These are phyloP conservation scores for Paracanthobrama guichenoti DNA, from an alignment of 2,113 vertebrate species.

Conservation along the genomic window DNA sequence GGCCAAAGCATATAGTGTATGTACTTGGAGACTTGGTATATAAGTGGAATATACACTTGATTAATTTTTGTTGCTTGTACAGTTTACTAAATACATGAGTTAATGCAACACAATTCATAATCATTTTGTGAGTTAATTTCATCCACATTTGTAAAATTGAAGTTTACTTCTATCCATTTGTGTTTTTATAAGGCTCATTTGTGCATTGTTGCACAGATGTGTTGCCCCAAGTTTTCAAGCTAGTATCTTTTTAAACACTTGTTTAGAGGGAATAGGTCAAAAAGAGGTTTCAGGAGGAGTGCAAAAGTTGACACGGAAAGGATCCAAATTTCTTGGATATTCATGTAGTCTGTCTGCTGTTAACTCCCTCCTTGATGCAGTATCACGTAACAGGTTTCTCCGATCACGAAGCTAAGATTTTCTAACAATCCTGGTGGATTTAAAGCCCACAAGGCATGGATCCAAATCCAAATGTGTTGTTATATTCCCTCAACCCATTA, in stretches of 20 bases:
- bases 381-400: constrained; percentile 30
- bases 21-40: no score
- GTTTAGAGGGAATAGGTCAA: neutral
- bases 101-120: no score
- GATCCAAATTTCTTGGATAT: constrained; percentile 9
- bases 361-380: constrained; percentile 17
- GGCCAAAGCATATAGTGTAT: no score
- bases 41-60: no score
- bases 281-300: neutral
- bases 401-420: constrained; percentile 4
- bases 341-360: neutral
- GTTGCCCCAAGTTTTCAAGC: neutral
- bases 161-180: no score
- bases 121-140: no score
- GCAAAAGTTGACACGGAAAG: neutral
- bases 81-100: no score
- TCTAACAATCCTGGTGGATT: constrained; percentile 6
- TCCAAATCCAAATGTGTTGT: constrained; percentile 28
- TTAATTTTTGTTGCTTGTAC: no score
- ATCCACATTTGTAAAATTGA: no score
- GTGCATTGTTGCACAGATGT: neutral
- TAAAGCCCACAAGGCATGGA: constrained; percentile 26
- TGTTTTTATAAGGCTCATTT: neutral
- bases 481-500: constrained; percentile 15
- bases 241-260: neutral